Percentiles rank a stretch among this genome's conserved stretches.
Conservation (phyloP, 2,888 invertebrate genomes). For the Myathropa florea region DNA sequence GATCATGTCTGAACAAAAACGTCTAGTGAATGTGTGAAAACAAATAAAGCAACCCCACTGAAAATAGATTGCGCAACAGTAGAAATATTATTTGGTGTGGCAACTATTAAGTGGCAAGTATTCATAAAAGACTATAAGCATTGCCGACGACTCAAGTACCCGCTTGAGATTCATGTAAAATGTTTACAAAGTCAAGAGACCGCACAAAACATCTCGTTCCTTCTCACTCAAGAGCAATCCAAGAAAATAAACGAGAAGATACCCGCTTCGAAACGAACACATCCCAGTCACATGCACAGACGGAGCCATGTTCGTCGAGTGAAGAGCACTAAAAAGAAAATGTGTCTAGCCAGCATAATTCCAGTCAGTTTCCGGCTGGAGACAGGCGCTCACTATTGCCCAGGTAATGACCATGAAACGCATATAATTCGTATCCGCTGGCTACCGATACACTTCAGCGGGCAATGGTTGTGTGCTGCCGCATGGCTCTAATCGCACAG, state of each 20-base stretch:
- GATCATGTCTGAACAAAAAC: too few species aligned
- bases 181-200: neutral
- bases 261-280: too few species aligned
- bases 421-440: constrained; percentile 23
- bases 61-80: too few species aligned
- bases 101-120: too few species aligned
- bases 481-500: constrained; percentile 3
- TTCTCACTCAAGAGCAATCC: neutral
- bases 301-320: neutral
- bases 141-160: neutral
- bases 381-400: constrained; percentile 2
- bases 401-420: constrained; percentile 62
- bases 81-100: too few species aligned
- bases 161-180: neutral
- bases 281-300: neutral
- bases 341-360: neutral
- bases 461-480: neutral
- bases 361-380: neutral
- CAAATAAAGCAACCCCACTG: too few species aligned
- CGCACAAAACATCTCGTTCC: neutral
- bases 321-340: neutral
- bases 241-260: neutral
- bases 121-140: neutral
- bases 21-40: too few species aligned
- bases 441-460: constrained; percentile 45